These are phyloP conservation scores for Nephila pilipes DNA, from an alignment of 1,140 invertebrate species.

Conservation along the genomic window DNA sequence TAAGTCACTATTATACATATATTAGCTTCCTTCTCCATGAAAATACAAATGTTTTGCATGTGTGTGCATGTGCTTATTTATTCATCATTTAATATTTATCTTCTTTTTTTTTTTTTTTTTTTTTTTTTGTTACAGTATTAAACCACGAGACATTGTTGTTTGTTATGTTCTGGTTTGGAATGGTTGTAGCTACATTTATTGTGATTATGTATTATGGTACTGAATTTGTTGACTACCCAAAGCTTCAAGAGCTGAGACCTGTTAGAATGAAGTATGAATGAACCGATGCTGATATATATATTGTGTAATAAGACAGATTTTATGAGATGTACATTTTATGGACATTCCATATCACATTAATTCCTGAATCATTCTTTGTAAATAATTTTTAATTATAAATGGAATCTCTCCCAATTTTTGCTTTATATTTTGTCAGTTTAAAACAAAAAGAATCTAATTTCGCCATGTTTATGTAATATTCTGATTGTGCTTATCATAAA, in stretches of 20 bases:
- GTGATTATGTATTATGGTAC: conserved; percentile 91
- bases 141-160: conserved; percentile 93
- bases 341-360: conserved; percentile 45
- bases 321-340: conserved; percentile 10
- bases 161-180: conserved; percentile 95
- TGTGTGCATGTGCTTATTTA: too few relatives aligned
- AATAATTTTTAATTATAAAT: neutral
- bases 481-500: too few relatives aligned
- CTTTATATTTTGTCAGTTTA: neutral
- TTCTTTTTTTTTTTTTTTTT: neutral
- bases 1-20: too few relatives aligned
- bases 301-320: conserved; percentile 46
- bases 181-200: conserved; percentile 86
- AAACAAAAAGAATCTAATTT: neutral
- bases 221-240: conserved; percentile 90
- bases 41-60: too few relatives aligned
- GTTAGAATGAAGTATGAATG: conserved; percentile 60
- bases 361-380: neutral
- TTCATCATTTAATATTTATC: neutral
- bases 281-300: conserved; percentile 47
- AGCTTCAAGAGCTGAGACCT: conserved; percentile 81
- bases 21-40: too few relatives aligned
- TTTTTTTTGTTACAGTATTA: conserved; percentile 84
- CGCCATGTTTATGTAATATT: neutral
- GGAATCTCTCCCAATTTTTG: neutral